Evolutionary conservation across 2,888 invertebrate species (phyloP).

Genomic region (Villa cingulata): DNA sequence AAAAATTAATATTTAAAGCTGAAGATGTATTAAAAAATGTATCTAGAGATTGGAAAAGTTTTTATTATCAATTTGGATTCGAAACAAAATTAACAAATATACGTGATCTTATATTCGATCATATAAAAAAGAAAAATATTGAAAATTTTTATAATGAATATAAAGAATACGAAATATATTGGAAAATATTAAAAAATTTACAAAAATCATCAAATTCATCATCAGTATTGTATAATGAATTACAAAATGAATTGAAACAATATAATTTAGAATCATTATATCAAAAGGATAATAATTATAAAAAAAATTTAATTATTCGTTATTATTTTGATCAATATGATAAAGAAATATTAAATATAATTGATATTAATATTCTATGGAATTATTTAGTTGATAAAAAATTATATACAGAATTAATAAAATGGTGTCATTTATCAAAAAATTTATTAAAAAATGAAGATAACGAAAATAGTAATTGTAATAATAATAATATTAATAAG

Average conservation of each 20-base stretch:
- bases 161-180: constrained; percentile 24
- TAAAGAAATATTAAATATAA: constrained; percentile 23
- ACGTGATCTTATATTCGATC: constrained; percentile 51
- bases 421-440: constrained; percentile 21
- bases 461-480: background rate
- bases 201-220: constrained; percentile 15
- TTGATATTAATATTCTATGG: constrained; percentile 30
- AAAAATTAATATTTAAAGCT: constrained; percentile 29
- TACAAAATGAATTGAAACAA: constrained; percentile 18
- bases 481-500: too few species aligned
- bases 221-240: constrained; percentile 12
- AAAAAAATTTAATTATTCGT: constrained; percentile 25
- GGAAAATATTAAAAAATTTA: constrained; percentile 25
- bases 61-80: constrained; percentile 40
- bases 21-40: constrained; percentile 28
- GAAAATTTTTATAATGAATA: constrained; percentile 22
- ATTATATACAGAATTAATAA: constrained; percentile 19
- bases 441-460: background rate
- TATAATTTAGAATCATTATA: constrained; percentile 29
- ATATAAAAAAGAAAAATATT: constrained; percentile 43
- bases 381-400: constrained; percentile 24
- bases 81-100: constrained; percentile 44
- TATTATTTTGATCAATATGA: constrained; percentile 32
- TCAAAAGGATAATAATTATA: constrained; percentile 23
- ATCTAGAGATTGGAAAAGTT: constrained; percentile 26